Percentiles rank a stretch among this genome's conserved stretches.
Conservation (phyloP, 2,113 vertebrate species). For the Anolis carolinensis region DNA sequence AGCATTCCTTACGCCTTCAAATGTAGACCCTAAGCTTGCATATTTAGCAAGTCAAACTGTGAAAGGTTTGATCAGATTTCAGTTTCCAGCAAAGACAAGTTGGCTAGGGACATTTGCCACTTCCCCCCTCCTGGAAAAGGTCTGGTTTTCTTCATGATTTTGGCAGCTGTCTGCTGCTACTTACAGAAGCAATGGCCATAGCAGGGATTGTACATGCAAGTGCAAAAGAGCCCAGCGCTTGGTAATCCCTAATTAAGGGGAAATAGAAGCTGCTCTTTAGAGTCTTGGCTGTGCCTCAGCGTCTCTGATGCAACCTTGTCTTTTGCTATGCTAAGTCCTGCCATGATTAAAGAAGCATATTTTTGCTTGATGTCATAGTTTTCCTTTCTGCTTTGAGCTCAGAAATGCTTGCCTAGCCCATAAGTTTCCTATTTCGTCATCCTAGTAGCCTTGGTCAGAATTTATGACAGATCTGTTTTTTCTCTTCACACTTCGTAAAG, state of each 20-base stretch:
- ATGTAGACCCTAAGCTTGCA: background rate
- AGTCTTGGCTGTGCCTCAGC: background rate
- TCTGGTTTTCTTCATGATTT: background rate
- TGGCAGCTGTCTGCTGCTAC: background rate
- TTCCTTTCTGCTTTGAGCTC: background rate
- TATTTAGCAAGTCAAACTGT: background rate
- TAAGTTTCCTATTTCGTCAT: background rate
- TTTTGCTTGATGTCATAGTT: background rate
- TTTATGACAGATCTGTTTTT: background rate
- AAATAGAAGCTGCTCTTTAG: background rate
- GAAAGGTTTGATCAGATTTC: background rate
- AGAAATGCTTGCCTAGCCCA: background rate
- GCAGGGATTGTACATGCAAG: background rate
- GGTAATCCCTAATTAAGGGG: background rate
- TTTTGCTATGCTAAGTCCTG: background rate
- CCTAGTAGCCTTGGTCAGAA: background rate
- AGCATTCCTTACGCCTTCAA: background rate
- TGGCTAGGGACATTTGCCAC: background rate
- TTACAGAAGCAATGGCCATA: background rate
- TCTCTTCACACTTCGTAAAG: background rate
- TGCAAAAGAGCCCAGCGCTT: background rate
- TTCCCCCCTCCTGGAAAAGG: background rate
- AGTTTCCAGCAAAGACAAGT: background rate
- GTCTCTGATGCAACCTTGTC: background rate
- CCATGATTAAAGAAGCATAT: background rate